Evolutionary conservation across 1,140 invertebrate species (phyloP).

Genomic region (Mizuhopecten yessoensis): DNA sequence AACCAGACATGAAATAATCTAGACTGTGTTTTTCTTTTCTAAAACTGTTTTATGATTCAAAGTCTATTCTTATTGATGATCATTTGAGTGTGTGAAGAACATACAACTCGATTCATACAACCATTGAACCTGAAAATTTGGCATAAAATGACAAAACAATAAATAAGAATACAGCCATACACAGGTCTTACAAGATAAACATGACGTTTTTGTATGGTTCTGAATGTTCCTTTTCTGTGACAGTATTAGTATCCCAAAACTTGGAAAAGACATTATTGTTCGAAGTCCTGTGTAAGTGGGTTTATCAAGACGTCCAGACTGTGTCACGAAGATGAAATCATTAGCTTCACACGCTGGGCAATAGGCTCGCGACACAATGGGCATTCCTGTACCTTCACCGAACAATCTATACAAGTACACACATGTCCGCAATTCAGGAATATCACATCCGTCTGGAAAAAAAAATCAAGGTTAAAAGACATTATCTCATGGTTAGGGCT

Average conservation of each 20-base stretch:
- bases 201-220: neutral
- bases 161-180: too few species aligned
- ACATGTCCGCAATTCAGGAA: slow-evolving; percentile 94
- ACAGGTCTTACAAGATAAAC: neutral
- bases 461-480: slow-evolving; percentile 61
- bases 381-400: slow-evolving; percentile 85
- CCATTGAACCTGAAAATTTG: too few species aligned
- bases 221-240: neutral
- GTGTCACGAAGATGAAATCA: neutral
- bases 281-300: neutral
- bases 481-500: neutral
- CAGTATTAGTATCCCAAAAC: neutral
- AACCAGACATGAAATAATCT: too few species aligned
- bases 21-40: too few species aligned
- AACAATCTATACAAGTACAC: slow-evolving; percentile 90
- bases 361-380: slow-evolving; percentile 91
- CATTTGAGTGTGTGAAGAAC: too few species aligned
- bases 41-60: too few species aligned
- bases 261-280: neutral
- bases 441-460: slow-evolving; percentile 89
- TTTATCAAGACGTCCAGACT: neutral
- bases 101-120: too few species aligned
- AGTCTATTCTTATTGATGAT: too few species aligned
- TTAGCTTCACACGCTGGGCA: slow-evolving; percentile 81
- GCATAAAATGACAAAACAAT: too few species aligned